Base-by-base conservation (phyloP, 2,888 invertebrate species). In the Calliphora vomitoria region DNA sequence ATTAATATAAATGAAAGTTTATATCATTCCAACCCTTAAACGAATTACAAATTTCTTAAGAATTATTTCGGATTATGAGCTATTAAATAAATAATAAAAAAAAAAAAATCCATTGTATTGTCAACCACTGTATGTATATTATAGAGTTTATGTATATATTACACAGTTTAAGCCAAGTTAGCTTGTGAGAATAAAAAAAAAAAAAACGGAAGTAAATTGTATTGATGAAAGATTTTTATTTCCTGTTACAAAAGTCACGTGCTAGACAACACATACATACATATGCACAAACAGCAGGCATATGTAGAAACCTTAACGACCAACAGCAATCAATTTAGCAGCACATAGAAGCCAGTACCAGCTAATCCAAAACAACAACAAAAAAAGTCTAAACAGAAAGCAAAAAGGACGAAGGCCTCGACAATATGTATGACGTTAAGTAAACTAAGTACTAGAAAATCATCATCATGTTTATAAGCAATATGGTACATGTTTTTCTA, bases 281-380 rank as follows among this genome's bases (percentile, higher is more conserved):
- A 62, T 47, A 47, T 47, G 25, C 64, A 25, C 50, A 44, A n/a
- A n/a, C n/a, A 13, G 13, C 11, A 44, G 11, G 10, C 44, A 69
- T 71, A 18, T 60, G 75, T 50, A 38, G 18, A 35, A 74, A 55
- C 31, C 41, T 58, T 55, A 82, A 75, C 64, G 69, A 75, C 85
- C 85, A 87, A 87, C 74, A 85, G 64, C 85, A 87, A 87, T 87
- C 85, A 87, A 87, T 85, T 85, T 85, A 79, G 13, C 82, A 82
- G 55, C 74, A 64, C 41, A 25, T 31, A 74, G 64, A 79, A 31
- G 8, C 44, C 68, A 75, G 18, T 13, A 53, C 15, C 15, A 76
- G 38, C 8, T 25, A 82, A 68, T 8, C 66, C 47, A 72, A 66
- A 74, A 0, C 64, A 47, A 66, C 47, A 35, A 55, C 8, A 18